Conservation (phyloP, 2,888 invertebrate species). For the Oxytorus armatus region DNA sequence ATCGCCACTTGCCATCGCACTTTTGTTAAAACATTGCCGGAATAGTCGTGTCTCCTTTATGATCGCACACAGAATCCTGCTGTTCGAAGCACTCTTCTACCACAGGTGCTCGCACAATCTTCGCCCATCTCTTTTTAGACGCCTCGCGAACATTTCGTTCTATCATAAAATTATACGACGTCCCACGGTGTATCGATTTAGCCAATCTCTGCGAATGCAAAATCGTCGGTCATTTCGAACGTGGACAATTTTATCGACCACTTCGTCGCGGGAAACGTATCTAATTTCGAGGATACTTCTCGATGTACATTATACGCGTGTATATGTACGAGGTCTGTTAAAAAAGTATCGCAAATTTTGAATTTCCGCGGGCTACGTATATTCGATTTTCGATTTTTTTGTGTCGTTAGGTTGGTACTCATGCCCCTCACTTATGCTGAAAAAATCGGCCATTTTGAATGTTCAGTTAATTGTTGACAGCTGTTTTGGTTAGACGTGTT, state of each 20-base stretch:
- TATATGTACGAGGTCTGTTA: not conserved
- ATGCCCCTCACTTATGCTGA: too few species aligned
- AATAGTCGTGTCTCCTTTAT: slow-evolving; percentile 13
- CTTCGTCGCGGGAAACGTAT: slow-evolving; percentile 21
- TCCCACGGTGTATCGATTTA: not conserved
- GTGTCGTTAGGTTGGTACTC: too few species aligned
- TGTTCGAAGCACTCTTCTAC: slow-evolving; percentile 28
- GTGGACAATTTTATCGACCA: slow-evolving; percentile 47
- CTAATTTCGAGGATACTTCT: too few species aligned
- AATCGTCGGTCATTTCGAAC: slow-evolving; percentile 21
- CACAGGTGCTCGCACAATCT: slow-evolving; percentile 22
- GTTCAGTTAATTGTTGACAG: too few species aligned
- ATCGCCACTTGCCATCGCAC: slow-evolving; percentile 44
- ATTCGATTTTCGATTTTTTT: too few species aligned
- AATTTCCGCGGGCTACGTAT: too few species aligned
- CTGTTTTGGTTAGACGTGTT: too few species aligned
- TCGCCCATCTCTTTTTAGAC: slow-evolving; percentile 11
- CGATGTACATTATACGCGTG: not conserved
- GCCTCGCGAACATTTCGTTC: slow-evolving; percentile 24
- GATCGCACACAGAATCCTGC: slow-evolving; percentile 22
- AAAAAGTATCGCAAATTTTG: too few species aligned
- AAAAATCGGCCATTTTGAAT: too few species aligned
- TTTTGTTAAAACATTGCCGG: slow-evolving; percentile 59
- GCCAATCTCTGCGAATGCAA: not conserved
- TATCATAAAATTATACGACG: slow-evolving; percentile 59